A percentile compares a stretch with the other conserved stretches of the same genome.
Conservation (phyloP, 2,888 invertebrate genomes). For the Gastrophysa polygoni region DNA sequence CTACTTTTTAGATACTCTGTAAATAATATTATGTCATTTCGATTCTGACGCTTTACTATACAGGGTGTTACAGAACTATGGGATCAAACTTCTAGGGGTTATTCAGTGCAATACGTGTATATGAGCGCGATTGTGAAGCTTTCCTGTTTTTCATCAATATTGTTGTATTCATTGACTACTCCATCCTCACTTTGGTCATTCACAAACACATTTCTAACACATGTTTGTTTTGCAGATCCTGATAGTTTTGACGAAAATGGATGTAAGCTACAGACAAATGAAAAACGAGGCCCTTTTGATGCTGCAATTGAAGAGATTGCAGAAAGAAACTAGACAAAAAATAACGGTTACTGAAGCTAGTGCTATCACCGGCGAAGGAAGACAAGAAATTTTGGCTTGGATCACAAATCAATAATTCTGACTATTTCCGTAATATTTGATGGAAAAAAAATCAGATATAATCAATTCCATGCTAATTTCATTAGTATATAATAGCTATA, state of each 20-base stretch:
- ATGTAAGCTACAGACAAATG: slow-evolving; percentile 85
- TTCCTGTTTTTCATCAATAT: neutral
- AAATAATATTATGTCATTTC: no score
- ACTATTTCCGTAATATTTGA: neutral
- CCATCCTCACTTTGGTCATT: no score
- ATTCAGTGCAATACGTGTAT: no score
- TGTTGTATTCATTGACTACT: no score
- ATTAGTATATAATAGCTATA: no score
- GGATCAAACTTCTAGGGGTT: no score
- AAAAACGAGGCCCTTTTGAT: slow-evolving; percentile 83
- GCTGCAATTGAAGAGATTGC: slow-evolving; percentile 75
- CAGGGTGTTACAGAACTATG: no score
- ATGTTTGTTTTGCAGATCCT: slow-evolving; percentile 62
- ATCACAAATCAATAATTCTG: slow-evolving; percentile 31
- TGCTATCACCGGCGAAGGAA: slow-evolving; percentile 73
- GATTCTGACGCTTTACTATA: no score
- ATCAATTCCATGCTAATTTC: no score
- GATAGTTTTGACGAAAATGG: slow-evolving; percentile 81
- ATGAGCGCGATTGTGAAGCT: no score
- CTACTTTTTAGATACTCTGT: no score
- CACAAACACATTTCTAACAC: slow-evolving; percentile 1
- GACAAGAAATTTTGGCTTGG: slow-evolving; percentile 71
- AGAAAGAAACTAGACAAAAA: slow-evolving; percentile 70
- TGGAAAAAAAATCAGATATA: no score
- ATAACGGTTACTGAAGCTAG: slow-evolving; percentile 76